Evolutionary conservation across 2,113 vertebrate genomes (phyloP).

Genomic region (Phyllopteryx taeniolatus): DNA sequence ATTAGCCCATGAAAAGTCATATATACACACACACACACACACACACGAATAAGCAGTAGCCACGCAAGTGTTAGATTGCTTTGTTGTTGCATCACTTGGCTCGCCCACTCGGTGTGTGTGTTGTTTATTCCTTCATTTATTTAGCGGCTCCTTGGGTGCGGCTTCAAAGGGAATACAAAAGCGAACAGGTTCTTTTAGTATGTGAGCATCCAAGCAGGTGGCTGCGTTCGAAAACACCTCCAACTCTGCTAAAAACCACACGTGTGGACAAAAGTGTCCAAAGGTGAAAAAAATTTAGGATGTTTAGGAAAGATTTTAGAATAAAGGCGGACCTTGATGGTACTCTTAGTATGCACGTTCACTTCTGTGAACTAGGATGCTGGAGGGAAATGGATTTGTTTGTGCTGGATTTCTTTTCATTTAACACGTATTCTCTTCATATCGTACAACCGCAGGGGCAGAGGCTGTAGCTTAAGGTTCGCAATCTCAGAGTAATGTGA

Average conservation of each 20-base stretch:
- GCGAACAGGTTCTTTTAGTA: constrained; percentile 41
- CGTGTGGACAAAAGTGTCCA: constrained; percentile 1
- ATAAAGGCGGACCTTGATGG: not conserved
- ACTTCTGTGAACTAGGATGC: not conserved
- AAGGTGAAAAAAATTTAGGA: not conserved
- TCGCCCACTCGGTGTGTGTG: constrained; percentile 27
- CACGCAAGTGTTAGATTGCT: constrained; percentile 62
- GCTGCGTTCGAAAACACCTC: not conserved
- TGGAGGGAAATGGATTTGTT: not conserved
- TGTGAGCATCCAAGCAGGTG: constrained; percentile 26
- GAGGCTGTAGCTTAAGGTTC: too few species aligned
- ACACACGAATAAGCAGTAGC: constrained; percentile 49
- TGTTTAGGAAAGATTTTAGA: not conserved
- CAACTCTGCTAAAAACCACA: constrained; percentile 21
- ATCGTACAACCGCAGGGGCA: too few species aligned
- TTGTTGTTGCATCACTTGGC: constrained; percentile 76
- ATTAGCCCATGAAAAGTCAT: constrained; percentile 61
- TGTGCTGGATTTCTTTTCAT: not conserved
- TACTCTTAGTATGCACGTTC: not conserved
- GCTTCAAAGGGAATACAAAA: constrained; percentile 75
- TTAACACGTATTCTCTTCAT: not conserved
- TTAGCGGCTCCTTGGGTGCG: constrained; percentile 70
- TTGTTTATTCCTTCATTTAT: constrained; percentile 75
- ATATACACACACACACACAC: constrained; percentile 16
- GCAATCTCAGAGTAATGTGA: too few species aligned